Base-by-base conservation (phyloP, 2,113 vertebrate species). In the Ornithorhynchus anatinus region DNA sequence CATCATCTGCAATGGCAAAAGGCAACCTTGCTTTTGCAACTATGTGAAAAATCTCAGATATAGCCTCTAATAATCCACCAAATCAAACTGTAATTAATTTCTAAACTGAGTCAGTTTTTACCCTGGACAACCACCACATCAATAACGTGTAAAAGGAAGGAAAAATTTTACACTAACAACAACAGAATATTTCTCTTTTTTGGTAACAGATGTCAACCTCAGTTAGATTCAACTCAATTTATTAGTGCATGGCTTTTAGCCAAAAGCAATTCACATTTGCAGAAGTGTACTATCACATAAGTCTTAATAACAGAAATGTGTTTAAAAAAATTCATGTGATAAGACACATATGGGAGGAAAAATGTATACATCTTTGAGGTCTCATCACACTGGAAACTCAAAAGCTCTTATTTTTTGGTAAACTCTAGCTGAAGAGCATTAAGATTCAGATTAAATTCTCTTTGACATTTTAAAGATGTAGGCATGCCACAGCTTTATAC, bases 191-290 rank as follows among this genome's bases (percentile, higher is more conserved):
- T 59, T 53, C 35, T 23, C 44, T 59, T 61, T 69, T 71, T 56
- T 29, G 31, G 63, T 66, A 91, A 74, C 84, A 92, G 86, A 89
- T 89, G 89, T 90, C 92, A 93, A 91, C 79, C 58, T 83, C 19
- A 43, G 86, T 94, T 92, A 92, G 68, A 87, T 80, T 91, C 83
- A 88, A 84, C 69, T 85, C 82, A 82, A 89, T 79, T 93, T 91
- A 94, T 90, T 89, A 92, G 88, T 87, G 76, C 80, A 77, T 85
- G 88, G 90, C 86, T 90, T 90, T 90, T 91, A 89, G 90, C 89
- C 91, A 92, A 93, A 92, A 92, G 84, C 89, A 86, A 91, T 90
- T 90, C 84, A 79, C 80, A 89, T 92, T 90, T 91, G 80, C 77
- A 84, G 89, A 86, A 88, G 82, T 86, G 77, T 88, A 82, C 77